phyloP scores from a whole-genome alignment of 2,113 vertebrate species.

The Dipodomys merriami region DNA sequence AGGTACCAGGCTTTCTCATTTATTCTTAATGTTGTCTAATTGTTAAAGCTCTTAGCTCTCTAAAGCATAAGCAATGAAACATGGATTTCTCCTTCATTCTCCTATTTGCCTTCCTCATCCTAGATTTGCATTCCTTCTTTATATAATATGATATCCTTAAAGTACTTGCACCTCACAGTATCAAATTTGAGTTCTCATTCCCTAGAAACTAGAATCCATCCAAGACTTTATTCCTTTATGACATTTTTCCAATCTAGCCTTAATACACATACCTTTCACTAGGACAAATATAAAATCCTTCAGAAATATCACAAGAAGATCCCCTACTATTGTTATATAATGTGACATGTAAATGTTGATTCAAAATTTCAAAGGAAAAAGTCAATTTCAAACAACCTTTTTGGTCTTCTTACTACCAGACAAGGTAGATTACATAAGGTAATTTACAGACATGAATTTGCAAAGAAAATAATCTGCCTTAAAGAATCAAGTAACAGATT shows the following conservation, averaged over 20 bases:
- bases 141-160: neutral
- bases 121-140: neutral
- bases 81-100: neutral
- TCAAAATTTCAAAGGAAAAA: neutral
- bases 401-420: neutral
- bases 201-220: neutral
- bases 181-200: slow-evolving; percentile 12
- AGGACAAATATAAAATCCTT: slow-evolving; percentile 1
- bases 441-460: neutral
- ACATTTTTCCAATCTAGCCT: neutral
- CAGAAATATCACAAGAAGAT: slow-evolving; percentile 15
- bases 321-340: neutral
- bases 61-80: neutral
- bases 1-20: neutral
- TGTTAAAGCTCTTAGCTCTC: neutral
- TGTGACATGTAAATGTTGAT: neutral
- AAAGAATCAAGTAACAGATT: neutral
- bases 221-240: slow-evolving; percentile 5
- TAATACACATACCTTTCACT: neutral
- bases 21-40: neutral
- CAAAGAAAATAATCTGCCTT: slow-evolving; percentile 16
- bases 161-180: neutral
- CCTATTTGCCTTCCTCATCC: neutral
- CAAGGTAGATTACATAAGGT: neutral
- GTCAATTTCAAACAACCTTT: neutral